A percentile compares a stretch with the other conserved stretches of the same genome.
These are phyloP conservation scores for Cebidichthys violaceus DNA, from an alignment of 2,113 vertebrate genomes.

Conservation along the genomic window DNA sequence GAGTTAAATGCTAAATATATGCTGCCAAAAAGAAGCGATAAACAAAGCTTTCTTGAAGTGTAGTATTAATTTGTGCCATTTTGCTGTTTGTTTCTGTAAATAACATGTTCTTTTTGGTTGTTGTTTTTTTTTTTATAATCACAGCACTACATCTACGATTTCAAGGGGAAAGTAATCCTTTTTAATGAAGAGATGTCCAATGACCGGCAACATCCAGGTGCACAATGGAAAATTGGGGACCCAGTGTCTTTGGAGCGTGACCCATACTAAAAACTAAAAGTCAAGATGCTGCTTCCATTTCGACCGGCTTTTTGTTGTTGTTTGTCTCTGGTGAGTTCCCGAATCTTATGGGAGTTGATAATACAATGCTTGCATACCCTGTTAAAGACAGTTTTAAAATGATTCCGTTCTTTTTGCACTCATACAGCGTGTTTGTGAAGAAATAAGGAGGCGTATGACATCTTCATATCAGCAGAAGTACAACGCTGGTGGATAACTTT, in stretches of 20 bases:
- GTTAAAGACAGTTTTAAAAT: background rate
- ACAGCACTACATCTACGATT: background rate
- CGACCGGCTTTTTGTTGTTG: background rate
- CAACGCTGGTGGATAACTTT: conserved; percentile 43
- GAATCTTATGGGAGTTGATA: background rate
- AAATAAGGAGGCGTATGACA: conserved; percentile 15
- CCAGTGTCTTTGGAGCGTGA: background rate
- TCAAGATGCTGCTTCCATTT: background rate
- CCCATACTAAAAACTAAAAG: no score
- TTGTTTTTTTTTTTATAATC: background rate
- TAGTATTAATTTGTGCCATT: conserved; percentile 24
- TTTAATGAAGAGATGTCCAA: background rate
- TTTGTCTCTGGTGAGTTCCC: background rate
- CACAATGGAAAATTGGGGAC: background rate
- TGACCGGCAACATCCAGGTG: background rate
- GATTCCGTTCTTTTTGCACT: background rate
- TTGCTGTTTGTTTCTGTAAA: background rate
- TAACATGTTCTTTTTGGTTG: background rate
- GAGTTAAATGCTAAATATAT: conserved; percentile 32
- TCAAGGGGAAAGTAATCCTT: background rate
- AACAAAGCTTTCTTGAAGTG: conserved; percentile 28
- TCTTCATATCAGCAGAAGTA: conserved; percentile 33
- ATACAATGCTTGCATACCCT: background rate
- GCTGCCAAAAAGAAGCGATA: conserved; percentile 41
- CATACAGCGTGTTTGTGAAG: conserved; percentile 9